phyloP scores from a whole-genome alignment of 2,888 invertebrate species.

The Drosophila stalkeri region DNA sequence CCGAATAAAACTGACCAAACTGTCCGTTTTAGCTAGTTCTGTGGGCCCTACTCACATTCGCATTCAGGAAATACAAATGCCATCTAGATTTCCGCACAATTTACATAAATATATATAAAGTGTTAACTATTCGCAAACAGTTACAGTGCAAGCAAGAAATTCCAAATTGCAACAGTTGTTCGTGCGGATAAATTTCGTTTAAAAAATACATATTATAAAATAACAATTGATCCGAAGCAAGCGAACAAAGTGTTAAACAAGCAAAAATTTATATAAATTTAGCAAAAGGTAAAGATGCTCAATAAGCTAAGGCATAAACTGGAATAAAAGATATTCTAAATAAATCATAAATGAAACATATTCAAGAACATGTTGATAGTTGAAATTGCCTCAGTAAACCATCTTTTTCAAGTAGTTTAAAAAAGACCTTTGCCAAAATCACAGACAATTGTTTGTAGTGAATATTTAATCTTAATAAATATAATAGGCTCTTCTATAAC shows the following conservation, averaged over 20 bases:
- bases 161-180: constrained; percentile 64
- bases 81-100: constrained; percentile 49
- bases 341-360: not conserved
- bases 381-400: not conserved
- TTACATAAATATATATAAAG: constrained; percentile 43
- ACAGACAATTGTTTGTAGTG: not conserved
- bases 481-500: not conserved
- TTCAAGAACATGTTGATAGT: not conserved
- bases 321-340: not conserved
- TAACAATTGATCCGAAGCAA: constrained; percentile 47
- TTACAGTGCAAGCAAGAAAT: constrained; percentile 22
- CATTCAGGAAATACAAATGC: constrained; percentile 52
- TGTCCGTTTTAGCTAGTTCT: constrained; percentile 15
- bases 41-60: constrained; percentile 50
- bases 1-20: constrained; percentile 30
- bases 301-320: no score
- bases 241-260: constrained; percentile 43
- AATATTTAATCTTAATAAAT: not conserved
- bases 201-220: not conserved
- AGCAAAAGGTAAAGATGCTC: constrained; percentile 25
- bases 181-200: constrained; percentile 60
- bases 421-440: not conserved
- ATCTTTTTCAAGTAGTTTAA: not conserved
- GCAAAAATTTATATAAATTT: not conserved
- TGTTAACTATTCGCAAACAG: constrained; percentile 18